Evolutionary conservation across 2,113 vertebrate genomes (phyloP), one percentile per base, ranked within the genome.

Genomic region (Gnathonemus echidnorhynchus): DNA sequence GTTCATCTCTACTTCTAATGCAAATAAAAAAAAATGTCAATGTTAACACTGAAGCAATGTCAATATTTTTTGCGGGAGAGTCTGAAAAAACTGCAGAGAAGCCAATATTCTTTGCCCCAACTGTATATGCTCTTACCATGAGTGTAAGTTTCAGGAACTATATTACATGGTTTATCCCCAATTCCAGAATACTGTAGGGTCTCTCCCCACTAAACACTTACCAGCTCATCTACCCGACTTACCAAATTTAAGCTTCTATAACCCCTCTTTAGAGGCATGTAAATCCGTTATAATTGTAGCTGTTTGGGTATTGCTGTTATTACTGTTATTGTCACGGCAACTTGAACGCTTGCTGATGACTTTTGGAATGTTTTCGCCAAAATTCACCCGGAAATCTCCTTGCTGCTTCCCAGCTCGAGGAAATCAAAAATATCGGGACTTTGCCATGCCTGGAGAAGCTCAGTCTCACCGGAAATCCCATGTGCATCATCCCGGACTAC

Each of bases 401-500:
- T 39, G 74, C 74, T 53, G 52, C 48, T 90, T 93, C 94, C 19
- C 95, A 99, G 98, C 93, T 99, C 94, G 97, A 98, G 90, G 98
- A 98, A 94, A 95, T 99, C 87, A 96, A 93, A 93, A 96, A 96
- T 89, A 97, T 99, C 1, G 97, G 97, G 85, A 95, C 87, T 80
- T 96, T 99, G 6, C 98, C 98, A 0, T 99, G 98, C 93, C 93
- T 99, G 89, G 98, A 99, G 94, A 97, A 96, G 3, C 95, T 99
- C 90, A 90, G 94, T 42, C 94, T 99, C 88, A 94, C 95, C 88
- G 96, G 93, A 93, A 99, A 99, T 91, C 98, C 98, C 0, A 87
- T 99, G 94, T 97, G 97, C 94, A 98, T 99, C 95, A 97, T 98
- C 93, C 98, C 98, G 0, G 98, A 99, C 93, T 99, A 99, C 94